Conservation (phyloP, 2,797 vertebrate genomes). For the Sardinella longiceps region DNA sequence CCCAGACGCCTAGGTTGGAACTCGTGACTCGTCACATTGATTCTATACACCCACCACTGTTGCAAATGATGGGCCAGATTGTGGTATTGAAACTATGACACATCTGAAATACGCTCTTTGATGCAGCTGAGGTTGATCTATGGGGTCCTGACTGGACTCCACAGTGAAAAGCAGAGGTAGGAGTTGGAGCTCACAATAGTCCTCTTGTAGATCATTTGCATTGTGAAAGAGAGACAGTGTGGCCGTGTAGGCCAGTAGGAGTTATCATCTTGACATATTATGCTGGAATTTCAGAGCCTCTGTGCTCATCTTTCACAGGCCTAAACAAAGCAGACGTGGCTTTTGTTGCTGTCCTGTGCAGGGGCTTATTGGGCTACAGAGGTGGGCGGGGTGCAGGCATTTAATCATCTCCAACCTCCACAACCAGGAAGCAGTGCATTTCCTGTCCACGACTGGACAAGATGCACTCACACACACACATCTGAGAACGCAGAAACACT, state of each 20-base stretch:
- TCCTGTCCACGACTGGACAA: background rate
- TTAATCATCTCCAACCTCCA: background rate
- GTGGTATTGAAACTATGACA: background rate
- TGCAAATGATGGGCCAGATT: background rate
- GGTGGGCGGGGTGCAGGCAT: background rate
- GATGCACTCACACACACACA: background rate
- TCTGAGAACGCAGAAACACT: background rate
- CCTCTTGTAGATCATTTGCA: constrained; percentile 13
- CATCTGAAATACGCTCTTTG: background rate
- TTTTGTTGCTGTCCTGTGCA: constrained; percentile 54
- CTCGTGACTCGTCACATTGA: background rate
- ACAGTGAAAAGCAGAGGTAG: constrained; percentile 12
- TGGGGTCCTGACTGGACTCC: constrained; percentile 7
- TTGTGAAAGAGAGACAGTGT: constrained; percentile 2
- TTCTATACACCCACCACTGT: background rate
- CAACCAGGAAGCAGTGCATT: background rate
- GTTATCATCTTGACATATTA: constrained; percentile 16
- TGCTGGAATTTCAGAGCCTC: constrained; percentile 10
- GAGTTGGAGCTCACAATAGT: constrained; percentile 7
- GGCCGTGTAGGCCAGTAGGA: background rate
- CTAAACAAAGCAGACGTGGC: constrained; percentile 44
- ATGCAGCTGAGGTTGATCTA: background rate
- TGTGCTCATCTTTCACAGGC: constrained; percentile 50
- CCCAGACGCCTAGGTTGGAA: background rate
- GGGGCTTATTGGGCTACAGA: constrained; percentile 26